Evolutionary conservation across 1,140 invertebrate species (phyloP).

Genomic region (Drosophila sucinea): DNA sequence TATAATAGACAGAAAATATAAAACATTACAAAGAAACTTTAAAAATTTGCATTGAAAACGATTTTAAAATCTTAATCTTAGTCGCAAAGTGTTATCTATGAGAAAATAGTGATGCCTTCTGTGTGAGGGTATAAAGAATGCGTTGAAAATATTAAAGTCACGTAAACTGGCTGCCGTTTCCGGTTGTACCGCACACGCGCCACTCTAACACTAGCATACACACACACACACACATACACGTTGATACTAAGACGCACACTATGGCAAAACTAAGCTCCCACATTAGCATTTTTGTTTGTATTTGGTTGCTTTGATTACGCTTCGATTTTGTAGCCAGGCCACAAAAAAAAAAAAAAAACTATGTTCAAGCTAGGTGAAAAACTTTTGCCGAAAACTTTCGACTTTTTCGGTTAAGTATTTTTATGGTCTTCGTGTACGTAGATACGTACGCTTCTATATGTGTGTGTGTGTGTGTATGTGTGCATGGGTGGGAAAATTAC

Average conservation of each 20-base stretch:
- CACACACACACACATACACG: constrained; percentile 16
- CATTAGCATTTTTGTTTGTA: constrained; percentile 78
- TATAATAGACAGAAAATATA: too few species aligned
- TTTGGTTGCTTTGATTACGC: constrained; percentile 75
- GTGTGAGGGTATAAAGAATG: constrained; percentile 45
- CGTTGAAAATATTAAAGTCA: constrained; percentile 80
- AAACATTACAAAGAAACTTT: too few species aligned
- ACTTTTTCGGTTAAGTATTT: constrained; percentile 40
- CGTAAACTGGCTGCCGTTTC: constrained; percentile 74
- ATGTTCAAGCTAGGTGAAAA: constrained; percentile 58
- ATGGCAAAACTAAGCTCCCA: constrained; percentile 51
- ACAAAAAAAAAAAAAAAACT: constrained; percentile 34
- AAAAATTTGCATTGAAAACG: too few species aligned
- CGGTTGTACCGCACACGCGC: constrained; percentile 66
- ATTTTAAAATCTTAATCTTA: too few species aligned
- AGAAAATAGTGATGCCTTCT: background rate
- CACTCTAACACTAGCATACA: constrained; percentile 31
- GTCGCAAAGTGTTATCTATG: background rate
- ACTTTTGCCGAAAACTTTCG: constrained; percentile 63
- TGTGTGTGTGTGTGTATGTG: constrained; percentile 15
- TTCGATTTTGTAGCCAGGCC: constrained; percentile 61
- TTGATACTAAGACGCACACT: constrained; percentile 10
- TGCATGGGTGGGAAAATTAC: constrained; percentile 53
- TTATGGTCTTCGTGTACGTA: constrained; percentile 1
- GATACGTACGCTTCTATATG: constrained; percentile 8